These are phyloP conservation scores for Tridacna crocea DNA, from an alignment of 2,888 invertebrate genomes.

Conservation along the genomic window DNA sequence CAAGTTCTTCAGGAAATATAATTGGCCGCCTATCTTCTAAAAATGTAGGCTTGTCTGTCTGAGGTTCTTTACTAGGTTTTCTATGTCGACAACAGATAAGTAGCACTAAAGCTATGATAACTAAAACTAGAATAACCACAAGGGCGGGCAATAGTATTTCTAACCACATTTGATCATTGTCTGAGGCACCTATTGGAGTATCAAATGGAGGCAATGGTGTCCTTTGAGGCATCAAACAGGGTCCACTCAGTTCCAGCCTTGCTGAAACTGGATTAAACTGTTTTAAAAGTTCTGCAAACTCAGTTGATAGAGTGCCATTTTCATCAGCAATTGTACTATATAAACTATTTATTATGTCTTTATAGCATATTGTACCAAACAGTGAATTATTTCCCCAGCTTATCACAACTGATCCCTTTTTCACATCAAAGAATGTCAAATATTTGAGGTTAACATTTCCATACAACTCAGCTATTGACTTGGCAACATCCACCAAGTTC, in stretches of 20 bases:
- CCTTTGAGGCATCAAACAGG: conserved; percentile 46
- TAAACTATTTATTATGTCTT: conserved; percentile 40
- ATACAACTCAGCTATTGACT: conserved; percentile 43
- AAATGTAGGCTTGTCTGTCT: conserved; percentile 72
- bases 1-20: conserved; percentile 75
- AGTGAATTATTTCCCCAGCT: conserved; percentile 59
- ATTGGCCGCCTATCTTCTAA: conserved; percentile 75
- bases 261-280: conserved; percentile 31
- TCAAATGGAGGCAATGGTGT: conserved; percentile 31
- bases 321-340: conserved; percentile 42
- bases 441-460: conserved; percentile 40
- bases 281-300: conserved; percentile 37
- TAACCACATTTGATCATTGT: conserved; percentile 59
- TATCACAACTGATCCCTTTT: conserved; percentile 43
- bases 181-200: conserved; percentile 37
- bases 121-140: conserved; percentile 55
- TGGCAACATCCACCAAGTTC: conserved; percentile 45
- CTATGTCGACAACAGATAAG: conserved; percentile 59
- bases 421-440: conserved; percentile 50
- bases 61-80: conserved; percentile 54
- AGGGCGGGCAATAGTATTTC: conserved; percentile 63
- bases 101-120: conserved; percentile 56
- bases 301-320: conserved; percentile 38
- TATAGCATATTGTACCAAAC: conserved; percentile 43
- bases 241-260: conserved; percentile 43